Conservation (phyloP, 2,888 invertebrate species). For the Apamea monoglypha region DNA sequence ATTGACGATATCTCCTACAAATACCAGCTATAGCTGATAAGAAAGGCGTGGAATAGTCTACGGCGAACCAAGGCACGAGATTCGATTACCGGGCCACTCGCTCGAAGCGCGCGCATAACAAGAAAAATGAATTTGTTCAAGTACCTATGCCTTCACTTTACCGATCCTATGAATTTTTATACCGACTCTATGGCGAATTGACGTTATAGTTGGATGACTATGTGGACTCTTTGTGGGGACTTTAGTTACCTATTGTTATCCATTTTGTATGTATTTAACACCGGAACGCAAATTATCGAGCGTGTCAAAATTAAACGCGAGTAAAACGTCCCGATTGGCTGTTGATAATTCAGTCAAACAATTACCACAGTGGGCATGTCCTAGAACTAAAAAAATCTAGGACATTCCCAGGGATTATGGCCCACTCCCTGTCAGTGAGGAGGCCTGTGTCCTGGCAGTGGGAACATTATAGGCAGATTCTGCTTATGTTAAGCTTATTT, state of each 20-base stretch:
- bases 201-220: conserved; percentile 32
- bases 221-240: not conserved
- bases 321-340: not conserved
- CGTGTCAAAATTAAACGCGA: not conserved
- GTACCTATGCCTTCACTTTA: conserved; percentile 63
- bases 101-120: conserved; percentile 75
- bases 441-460: no score
- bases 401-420: no score
- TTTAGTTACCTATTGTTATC: not conserved
- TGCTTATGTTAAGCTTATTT: not conserved
- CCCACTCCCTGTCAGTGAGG: no score
- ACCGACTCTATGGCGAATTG: conserved; percentile 37
- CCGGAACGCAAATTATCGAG: not conserved
- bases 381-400: no score
- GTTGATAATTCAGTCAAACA: not conserved
- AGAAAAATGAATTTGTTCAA: conserved; percentile 79
- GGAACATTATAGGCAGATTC: no score
- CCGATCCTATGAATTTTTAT: conserved; percentile 67
- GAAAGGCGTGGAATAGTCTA: conserved; percentile 43
- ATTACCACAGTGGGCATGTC: not conserved
- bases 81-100: conserved; percentile 77
- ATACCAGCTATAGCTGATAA: conserved; percentile 41
- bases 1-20: conserved; percentile 11
- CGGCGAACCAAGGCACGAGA: conserved; percentile 62
- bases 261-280: not conserved